These are phyloP conservation scores for Neogobius melanostomus DNA, from an alignment of 2,113 vertebrate species.

Conservation along the genomic window DNA sequence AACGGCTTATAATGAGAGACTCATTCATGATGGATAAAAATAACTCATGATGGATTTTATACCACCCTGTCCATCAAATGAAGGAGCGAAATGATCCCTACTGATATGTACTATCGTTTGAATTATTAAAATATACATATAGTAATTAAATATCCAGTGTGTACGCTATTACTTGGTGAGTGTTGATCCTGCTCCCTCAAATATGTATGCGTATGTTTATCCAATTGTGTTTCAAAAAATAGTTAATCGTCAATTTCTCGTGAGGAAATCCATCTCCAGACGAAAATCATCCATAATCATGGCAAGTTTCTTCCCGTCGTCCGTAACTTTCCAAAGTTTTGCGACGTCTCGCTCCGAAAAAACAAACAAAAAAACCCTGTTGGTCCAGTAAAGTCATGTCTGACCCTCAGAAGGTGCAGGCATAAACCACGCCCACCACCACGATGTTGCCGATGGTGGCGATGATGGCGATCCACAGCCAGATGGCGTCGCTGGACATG, in stretches of 20 bases:
- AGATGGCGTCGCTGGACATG: slow-evolving; percentile 91
- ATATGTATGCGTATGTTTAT: background rate
- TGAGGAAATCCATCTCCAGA: background rate
- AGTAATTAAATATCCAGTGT: background rate
- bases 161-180: background rate
- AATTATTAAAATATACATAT: too few relatives aligned
- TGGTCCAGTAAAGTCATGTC: background rate
- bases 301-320: background rate
- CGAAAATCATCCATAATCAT: background rate
- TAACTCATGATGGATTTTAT: too few relatives aligned
- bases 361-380: slow-evolving; percentile 21
- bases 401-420: slow-evolving; percentile 90
- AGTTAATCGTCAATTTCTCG: background rate
- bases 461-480: slow-evolving; percentile 97
- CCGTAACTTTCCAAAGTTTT: background rate
- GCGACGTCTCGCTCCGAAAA: too few relatives aligned
- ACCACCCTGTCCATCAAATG: too few relatives aligned
- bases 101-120: too few relatives aligned
- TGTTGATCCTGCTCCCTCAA: background rate
- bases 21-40: too few relatives aligned
- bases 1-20: too few relatives aligned
- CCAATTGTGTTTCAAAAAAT: background rate
- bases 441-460: slow-evolving; percentile 98
- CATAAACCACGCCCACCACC: slow-evolving; percentile 95
- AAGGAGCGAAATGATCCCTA: too few relatives aligned